Percentiles rank a stretch among this genome's conserved stretches.
Evolutionary conservation across 2,888 invertebrate species (phyloP).

Genomic region (Diabrotica balteata): DNA sequence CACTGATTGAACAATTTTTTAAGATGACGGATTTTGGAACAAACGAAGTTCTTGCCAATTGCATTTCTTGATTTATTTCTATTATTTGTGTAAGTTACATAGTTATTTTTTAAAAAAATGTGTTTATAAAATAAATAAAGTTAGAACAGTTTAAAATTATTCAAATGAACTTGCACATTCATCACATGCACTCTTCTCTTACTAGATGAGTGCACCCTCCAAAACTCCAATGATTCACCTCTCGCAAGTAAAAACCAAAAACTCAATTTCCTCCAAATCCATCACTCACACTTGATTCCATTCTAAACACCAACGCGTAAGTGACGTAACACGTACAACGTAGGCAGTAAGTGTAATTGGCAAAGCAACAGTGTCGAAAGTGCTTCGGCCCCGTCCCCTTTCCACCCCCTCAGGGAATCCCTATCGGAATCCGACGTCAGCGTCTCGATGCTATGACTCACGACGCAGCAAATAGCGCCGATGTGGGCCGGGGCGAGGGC

Average conservation of each 20-base stretch:
- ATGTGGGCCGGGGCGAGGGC: constrained; percentile 48
- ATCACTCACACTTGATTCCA: not conserved
- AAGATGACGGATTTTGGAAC: too few species aligned
- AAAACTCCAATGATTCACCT: constrained; percentile 11
- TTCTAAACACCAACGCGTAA: constrained; percentile 9
- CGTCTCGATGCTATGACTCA: constrained; percentile 55
- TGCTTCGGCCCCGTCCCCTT: not conserved
- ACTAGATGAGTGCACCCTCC: too few species aligned
- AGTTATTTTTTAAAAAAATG: too few species aligned
- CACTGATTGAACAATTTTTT: too few species aligned
- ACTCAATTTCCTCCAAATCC: constrained; percentile 17
- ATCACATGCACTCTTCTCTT: too few species aligned
- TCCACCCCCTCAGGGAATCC: constrained; percentile 47
- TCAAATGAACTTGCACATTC: too few species aligned
- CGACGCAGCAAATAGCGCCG: constrained; percentile 55
- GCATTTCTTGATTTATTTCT: too few species aligned
- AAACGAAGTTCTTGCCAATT: too few species aligned
- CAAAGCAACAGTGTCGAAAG: constrained; percentile 39
- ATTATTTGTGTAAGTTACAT: too few species aligned
- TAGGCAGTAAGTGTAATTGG: constrained; percentile 13
- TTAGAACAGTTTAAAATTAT: too few species aligned
- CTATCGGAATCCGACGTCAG: constrained; percentile 52
- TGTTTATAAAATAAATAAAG: too few species aligned
- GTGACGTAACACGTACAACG: constrained; percentile 16
- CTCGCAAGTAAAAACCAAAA: not conserved